These are phyloP conservation scores for rat (Rattus norvegicus) DNA, from an alignment of 2,113 vertebrate species.

Conservation along the genomic window DNA sequence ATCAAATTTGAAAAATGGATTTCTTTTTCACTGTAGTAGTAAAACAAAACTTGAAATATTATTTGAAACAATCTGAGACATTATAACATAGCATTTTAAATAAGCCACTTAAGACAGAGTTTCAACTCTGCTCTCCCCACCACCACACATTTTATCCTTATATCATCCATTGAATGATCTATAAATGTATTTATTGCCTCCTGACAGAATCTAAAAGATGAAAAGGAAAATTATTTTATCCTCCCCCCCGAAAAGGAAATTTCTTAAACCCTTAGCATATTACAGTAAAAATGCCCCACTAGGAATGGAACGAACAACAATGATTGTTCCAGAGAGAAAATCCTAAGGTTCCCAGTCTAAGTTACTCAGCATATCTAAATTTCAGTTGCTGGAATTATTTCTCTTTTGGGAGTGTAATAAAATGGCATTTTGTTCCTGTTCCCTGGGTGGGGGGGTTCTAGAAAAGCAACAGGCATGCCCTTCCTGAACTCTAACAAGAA, in stretches of 20 bases:
- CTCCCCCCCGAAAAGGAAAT: not conserved
- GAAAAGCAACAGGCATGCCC: conserved; percentile 78
- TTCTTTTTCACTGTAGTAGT: not conserved
- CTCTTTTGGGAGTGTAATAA: not conserved
- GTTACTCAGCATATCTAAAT: conserved; percentile 45
- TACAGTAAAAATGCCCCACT: not conserved
- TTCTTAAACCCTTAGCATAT: conserved; percentile 19
- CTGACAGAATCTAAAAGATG: not conserved
- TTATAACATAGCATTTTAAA: conserved; percentile 33
- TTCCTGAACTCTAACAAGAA: conserved; percentile 55
- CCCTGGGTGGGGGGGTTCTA: conserved; percentile 39
- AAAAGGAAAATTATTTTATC: not conserved
- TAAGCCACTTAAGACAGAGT: not conserved
- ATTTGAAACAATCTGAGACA: not conserved
- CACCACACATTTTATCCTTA: not conserved
- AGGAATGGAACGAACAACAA: not conserved
- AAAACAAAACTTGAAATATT: not conserved
- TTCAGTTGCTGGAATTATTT: conserved; percentile 32
- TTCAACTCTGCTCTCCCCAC: not conserved
- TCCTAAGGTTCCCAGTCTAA: not conserved
- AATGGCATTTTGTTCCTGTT: conserved; percentile 57
- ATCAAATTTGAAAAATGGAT: conserved; percentile 17
- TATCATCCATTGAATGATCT: not conserved
- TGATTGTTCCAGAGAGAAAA: not conserved
- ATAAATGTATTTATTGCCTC: conserved; percentile 11